Evolutionary conservation across 2,888 invertebrate species (phyloP), one percentile per base, ranked within the genome.

Genomic region (Eristalis arbustorum): DNA sequence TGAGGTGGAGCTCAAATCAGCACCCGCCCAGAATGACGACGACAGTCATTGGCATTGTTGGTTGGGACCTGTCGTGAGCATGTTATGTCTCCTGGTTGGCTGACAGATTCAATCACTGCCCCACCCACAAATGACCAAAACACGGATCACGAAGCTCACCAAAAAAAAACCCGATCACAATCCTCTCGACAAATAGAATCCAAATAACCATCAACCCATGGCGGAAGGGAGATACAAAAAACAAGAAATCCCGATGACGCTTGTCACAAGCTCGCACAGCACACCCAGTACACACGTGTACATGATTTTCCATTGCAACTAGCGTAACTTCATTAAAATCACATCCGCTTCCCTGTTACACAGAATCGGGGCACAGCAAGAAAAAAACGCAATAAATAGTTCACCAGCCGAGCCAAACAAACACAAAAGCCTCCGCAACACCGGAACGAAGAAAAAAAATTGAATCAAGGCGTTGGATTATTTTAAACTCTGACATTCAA

Each of bases 401-500:
- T 49, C 49, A 8, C 49, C 49, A 49, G 1, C 49, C 49, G 49
- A 18, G 8, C 49, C 49, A 49, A 49, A 49, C 18, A 37, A 37
- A 22, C 37, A 64, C 34, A 64, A 18, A 37, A 37, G 22, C 18
- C n/a, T 10, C 13, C 3, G 4, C 31, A 11, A 18, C n/a, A 25
- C 61, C 61, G 18, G 18, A 23, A 77, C 62, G 34, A 25, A 62
- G 37, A 67, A 61, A 34, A 37, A 68, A 63, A 63, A 67, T 25
- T 25, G 59, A 79, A 83, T 66, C 59, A 78, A 74, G 83, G 61
- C 79, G 64, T 66, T 61, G 59, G 37, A 69, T 83, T 73, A 64
- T 68, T 78, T 78, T 64, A 22, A 84, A 67, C 62, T 68, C 49
- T 75, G 76, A 84, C 84, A 68, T 81, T 77, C 73, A 67, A 83